These are phyloP conservation scores for Danio tinwini DNA, from an alignment of 2,797 vertebrate genomes.

Conservation along the genomic window DNA sequence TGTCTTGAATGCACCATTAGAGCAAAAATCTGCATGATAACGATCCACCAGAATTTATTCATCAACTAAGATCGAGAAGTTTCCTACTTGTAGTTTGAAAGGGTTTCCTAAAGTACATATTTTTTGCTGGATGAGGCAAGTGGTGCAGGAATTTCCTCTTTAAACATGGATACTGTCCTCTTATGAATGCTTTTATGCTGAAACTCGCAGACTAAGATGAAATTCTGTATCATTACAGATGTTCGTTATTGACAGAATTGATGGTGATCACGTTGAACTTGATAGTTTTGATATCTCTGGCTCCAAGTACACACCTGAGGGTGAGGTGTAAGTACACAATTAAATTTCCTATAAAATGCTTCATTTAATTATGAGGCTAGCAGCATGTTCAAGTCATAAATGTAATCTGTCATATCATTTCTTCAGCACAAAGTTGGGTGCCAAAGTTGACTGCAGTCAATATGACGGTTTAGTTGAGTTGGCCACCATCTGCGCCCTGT, in stretches of 20 bases:
- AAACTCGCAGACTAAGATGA: not conserved
- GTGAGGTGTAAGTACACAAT: constrained; percentile 89
- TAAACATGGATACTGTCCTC: not conserved
- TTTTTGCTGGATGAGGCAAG: not conserved
- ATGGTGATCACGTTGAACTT: constrained; percentile 85
- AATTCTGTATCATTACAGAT: constrained; percentile 77
- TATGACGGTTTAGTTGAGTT: constrained; percentile 92
- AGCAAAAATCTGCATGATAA: no score
- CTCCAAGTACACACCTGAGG: constrained; percentile 95
- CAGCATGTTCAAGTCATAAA: not conserved
- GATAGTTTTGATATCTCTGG: constrained; percentile 91
- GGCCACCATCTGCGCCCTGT: constrained; percentile 92
- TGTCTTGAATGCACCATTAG: no score
- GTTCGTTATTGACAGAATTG: constrained; percentile 88
- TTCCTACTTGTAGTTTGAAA: not conserved
- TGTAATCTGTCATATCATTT: constrained; percentile 8
- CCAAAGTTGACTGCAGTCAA: constrained; percentile 80
- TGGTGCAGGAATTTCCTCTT: not conserved
- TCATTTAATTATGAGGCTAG: not conserved
- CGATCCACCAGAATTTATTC: no score
- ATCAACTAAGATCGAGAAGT: no score
- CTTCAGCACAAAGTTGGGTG: constrained; percentile 84
- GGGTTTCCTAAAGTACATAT: not conserved
- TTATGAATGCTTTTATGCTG: not conserved
- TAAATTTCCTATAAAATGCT: constrained; percentile 18